Evolutionary conservation across 2,113 vertebrate genomes (phyloP), one percentile per base, ranked within the genome.

Genomic region (Rhabdornis inornatus): DNA sequence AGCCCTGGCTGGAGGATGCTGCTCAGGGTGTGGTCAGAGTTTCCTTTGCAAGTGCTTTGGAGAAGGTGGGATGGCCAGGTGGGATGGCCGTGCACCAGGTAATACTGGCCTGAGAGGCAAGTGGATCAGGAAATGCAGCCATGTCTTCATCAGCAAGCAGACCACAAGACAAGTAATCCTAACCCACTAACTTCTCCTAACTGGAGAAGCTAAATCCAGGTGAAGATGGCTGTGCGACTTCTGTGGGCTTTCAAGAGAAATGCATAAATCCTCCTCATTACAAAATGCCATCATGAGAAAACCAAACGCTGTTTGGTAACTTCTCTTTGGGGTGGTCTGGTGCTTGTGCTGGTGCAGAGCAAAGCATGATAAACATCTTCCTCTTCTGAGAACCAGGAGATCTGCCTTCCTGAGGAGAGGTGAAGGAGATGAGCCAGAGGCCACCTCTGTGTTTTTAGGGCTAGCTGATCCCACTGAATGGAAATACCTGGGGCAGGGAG

Each of bases 291-390:
- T 10, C 0, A 0, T 11, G 7, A 87, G 68, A 81, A 93, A 40
- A 15, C 16, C 19, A 37, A 44, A 35, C 0, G 0, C 12, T 80
- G 14, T 63, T 57, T 37, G n/a, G 8, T 39, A 21, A 40, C 17
- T 35, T 9, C 44, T 86, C 42, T 44, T 86, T 30, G 30, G 22
- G 66, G 57, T 40, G 86, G 57, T 20, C 45, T 53, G 30, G 35
- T 52, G 66, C 35, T 28, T 40, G 30, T 49, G 66, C 35, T 28
- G 40, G 22, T 49, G 49, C 61, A 70, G 65, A 84, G 49, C 72
- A 69, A 69, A 40, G 31, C 28, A 42, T 0, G 2, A 60, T 63
- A 66, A 89, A 55, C 8, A 83, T 64, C 68, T 72, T 23, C 35
- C 27, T 55, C 3, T 44, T 37, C n/a, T 50, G 68, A 63, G 59